phyloP scores from a whole-genome alignment of 2,888 invertebrate genomes.

The Branchellion lobata region DNA sequence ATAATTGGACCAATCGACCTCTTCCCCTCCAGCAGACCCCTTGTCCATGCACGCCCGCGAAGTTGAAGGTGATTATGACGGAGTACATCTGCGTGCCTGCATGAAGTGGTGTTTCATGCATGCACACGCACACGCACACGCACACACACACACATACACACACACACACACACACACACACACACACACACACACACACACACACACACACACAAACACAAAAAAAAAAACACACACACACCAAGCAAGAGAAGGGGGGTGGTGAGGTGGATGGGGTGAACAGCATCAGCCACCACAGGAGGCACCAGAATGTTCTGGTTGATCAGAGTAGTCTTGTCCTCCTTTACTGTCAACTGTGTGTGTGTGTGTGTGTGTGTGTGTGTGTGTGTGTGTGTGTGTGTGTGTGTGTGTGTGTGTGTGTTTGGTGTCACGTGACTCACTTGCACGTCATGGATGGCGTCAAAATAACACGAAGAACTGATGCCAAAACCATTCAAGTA shows the following conservation, averaged over 20 bases:
- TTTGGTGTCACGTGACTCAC: constrained; percentile 23
- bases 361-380: no score
- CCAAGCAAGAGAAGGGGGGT: background rate
- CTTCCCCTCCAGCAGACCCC: constrained; percentile 48
- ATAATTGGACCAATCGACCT: no score
- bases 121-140: no score
- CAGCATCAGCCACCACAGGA: background rate
- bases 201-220: no score
- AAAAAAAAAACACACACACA: no score
- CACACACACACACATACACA: background rate
- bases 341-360: background rate
- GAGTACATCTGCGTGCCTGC: constrained; percentile 40
- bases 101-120: background rate
- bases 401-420: no score
- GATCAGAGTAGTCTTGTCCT: background rate
- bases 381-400: no score
- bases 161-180: no score
- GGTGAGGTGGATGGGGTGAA: background rate
- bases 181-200: no score
- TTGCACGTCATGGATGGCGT: constrained; percentile 48
- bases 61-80: constrained; percentile 48
- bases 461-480: constrained; percentile 47
- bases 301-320: background rate
- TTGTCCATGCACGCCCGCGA: constrained; percentile 49
- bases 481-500: constrained; percentile 48